phyloP scores from a whole-genome alignment of 2,113 vertebrate species.

The Brachypteracias leptosomus region DNA sequence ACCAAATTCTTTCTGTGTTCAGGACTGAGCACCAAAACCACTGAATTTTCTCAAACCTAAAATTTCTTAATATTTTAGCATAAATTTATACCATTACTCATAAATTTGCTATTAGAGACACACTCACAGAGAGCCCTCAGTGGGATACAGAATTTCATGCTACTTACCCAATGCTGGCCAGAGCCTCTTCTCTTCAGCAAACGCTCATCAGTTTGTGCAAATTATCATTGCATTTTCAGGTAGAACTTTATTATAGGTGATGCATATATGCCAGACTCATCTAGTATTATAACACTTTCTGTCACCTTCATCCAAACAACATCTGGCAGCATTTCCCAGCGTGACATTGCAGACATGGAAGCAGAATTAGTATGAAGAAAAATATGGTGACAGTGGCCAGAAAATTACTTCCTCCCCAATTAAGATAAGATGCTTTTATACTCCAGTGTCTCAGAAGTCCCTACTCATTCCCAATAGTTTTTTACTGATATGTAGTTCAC shows the following conservation, averaged over 20 bases:
- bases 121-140: not conserved
- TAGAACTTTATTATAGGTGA: constrained; percentile 59
- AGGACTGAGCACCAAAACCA: not conserved
- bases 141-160: not conserved
- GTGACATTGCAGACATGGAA: constrained; percentile 35
- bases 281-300: constrained; percentile 47
- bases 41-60: not conserved
- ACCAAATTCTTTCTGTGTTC: not conserved
- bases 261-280: constrained; percentile 58
- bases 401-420: not conserved
- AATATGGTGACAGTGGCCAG: not conserved
- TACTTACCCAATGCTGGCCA: not conserved
- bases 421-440: not conserved
- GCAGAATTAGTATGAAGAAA: constrained; percentile 50
- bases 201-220: constrained; percentile 45
- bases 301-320: constrained; percentile 62
- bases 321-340: constrained; percentile 57
- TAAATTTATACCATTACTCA: not conserved
- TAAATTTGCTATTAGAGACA: not conserved
- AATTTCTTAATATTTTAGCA: not conserved
- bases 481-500: not conserved
- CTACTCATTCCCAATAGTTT: not conserved
- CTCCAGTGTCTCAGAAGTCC: not conserved
- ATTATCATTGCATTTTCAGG: constrained; percentile 39
- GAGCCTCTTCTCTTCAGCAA: not conserved